phyloP scores from a whole-genome alignment of 2,797 vertebrate species.

The Perodicticus potto region DNA sequence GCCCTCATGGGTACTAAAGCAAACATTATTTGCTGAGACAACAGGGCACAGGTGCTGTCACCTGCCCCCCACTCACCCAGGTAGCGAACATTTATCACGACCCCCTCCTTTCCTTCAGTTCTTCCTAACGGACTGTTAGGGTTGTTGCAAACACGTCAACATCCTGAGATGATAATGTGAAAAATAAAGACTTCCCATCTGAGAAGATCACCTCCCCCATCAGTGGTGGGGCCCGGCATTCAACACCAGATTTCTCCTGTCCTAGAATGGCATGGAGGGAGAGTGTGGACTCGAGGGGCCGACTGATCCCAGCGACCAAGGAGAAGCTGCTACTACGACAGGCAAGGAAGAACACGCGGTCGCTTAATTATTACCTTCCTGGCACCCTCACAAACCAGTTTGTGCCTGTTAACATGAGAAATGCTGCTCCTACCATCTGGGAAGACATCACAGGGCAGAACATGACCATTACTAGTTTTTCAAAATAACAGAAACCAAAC shows the following conservation, averaged over 20 bases:
- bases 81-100: not conserved
- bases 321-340: rapidly evolving
- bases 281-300: too few relatives aligned
- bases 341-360: not conserved
- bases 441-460: not conserved
- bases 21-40: not conserved
- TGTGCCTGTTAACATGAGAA: not conserved
- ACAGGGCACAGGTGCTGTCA: not conserved
- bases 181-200: not conserved
- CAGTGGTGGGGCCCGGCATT: not conserved
- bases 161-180: not conserved
- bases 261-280: too few relatives aligned
- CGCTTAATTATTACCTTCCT: not conserved
- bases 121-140: not conserved
- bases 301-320: not conserved
- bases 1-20: not conserved
- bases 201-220: not conserved
- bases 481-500: not conserved
- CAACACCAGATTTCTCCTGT: not conserved
- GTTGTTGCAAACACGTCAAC: not conserved
- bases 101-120: not conserved
- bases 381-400: not conserved
- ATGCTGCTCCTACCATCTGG: not conserved
- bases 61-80: not conserved
- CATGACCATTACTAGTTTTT: not conserved